Conservation (phyloP, 2,113 vertebrate genomes). For the Rhipidura dahli region DNA sequence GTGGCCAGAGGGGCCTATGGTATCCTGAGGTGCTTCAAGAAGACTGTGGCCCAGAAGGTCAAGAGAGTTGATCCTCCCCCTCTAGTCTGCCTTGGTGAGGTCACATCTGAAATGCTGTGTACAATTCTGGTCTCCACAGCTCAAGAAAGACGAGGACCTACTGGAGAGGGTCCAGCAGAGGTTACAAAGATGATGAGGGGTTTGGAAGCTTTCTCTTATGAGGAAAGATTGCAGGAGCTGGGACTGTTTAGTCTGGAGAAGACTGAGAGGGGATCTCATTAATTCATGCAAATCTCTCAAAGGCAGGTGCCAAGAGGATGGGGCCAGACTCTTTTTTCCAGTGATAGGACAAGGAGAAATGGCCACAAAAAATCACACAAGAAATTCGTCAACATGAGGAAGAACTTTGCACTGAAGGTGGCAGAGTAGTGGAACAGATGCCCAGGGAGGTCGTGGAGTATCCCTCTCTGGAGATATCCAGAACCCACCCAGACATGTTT, state of each 20-base stretch:
- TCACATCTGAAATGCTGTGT: not conserved
- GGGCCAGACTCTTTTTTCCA: not conserved
- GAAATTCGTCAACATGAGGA: not conserved
- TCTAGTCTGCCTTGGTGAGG: not conserved
- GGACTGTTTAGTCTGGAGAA: not conserved
- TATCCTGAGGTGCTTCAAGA: not conserved
- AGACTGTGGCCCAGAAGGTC: not conserved
- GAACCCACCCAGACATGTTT: not conserved
- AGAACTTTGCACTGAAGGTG: not conserved
- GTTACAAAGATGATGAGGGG: not conserved
- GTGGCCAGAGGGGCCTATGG: too few relatives aligned
- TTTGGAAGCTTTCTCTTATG: not conserved
- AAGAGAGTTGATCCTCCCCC: not conserved
- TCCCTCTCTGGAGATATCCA: not conserved
- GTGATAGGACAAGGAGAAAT: not conserved
- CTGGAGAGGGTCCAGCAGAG: not conserved
- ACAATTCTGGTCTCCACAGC: not conserved
- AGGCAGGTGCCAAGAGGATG: not conserved
- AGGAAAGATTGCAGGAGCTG: not conserved
- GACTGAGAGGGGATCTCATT: not conserved
- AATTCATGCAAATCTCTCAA: not conserved
- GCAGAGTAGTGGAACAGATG: not conserved
- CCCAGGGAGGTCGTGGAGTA: fast-evolving
- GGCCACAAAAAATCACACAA: not conserved
- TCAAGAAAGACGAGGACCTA: not conserved